Evolutionary conservation across 2,113 vertebrate genomes (phyloP).

Genomic region (Cavia aperea): DNA sequence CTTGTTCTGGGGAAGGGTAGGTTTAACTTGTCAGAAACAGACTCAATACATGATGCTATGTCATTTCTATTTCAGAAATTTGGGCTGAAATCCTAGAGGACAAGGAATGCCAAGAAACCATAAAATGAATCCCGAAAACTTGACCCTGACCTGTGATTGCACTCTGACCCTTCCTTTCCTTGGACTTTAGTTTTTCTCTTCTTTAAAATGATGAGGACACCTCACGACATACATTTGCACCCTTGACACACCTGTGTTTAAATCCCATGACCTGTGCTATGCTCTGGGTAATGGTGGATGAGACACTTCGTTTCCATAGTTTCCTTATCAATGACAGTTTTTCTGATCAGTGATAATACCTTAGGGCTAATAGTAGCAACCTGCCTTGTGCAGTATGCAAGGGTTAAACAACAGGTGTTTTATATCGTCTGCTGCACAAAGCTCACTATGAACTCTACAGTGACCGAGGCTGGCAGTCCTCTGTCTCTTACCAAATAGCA

Average conservation of each 20-base stretch:
- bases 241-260: not conserved
- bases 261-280: not conserved
- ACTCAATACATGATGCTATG: not conserved
- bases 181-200: not conserved
- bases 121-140: not conserved
- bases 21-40: not conserved
- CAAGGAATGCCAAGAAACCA: not conserved
- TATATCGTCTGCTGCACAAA: not conserved
- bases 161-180: not conserved
- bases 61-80: not conserved
- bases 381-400: not conserved
- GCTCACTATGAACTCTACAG: not conserved
- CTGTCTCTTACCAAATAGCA: conserved; percentile 76
- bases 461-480: not conserved
- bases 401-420: not conserved
- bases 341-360: not conserved
- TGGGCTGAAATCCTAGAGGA: not conserved
- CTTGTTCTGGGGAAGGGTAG: not conserved
- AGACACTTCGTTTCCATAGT: not conserved
- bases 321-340: not conserved
- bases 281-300: not conserved
- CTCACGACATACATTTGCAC: not conserved
- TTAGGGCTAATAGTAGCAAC: not conserved
- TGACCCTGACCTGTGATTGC: not conserved
- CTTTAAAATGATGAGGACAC: not conserved